Evolutionary conservation across 2,113 vertebrate genomes (phyloP), one percentile per base, ranked within the genome.

Genomic region (Phainopepla nitens): DNA sequence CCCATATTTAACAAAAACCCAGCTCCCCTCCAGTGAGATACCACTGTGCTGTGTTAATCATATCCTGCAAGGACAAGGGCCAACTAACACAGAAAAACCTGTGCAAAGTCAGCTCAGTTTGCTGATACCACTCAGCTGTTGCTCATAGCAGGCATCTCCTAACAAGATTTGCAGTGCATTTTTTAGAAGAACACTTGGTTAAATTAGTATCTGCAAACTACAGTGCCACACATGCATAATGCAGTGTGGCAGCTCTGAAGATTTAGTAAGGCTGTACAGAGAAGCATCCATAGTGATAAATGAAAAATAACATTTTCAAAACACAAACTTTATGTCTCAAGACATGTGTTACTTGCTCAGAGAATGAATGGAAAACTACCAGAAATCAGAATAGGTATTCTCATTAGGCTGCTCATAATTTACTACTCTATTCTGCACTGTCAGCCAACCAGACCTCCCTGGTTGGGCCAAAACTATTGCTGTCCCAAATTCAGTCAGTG

Each of bases 221-320:
- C 70, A 92, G 41, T 61, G 75, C 87, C 96, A 73, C 78, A 90
- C 85, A 71, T 49, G 49, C 89, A 96, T 93, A 94, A 96, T 93
- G 64, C 91, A 97, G 90, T 41, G 42, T 87, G 93, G 97, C 87
- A 90, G 91, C 94, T 77, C 97, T 79, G 93, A 28, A 75, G 93
- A 76, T 90, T 93, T 87, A 96, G 87, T 90, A 80, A 92, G 75
- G 78, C 93, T 78, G 65, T 47, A 90, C 65, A 92, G 93, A 95
- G 36, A 92, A 95, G 75, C 73, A 96, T 66, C 79, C 96, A 58
- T 45, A 50, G 36, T 6, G 20, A 92, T 94, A 95, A 95, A 95
- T 93, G 92, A 94, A 96, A 87, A 93, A 92, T 28, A 87, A 89
- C 57, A 76, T 80, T 93, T 96, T 93, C 73, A 87, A 95, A 97